Conservation (phyloP, 2,797 vertebrate genomes). For the Crocidura indochinensis region DNA sequence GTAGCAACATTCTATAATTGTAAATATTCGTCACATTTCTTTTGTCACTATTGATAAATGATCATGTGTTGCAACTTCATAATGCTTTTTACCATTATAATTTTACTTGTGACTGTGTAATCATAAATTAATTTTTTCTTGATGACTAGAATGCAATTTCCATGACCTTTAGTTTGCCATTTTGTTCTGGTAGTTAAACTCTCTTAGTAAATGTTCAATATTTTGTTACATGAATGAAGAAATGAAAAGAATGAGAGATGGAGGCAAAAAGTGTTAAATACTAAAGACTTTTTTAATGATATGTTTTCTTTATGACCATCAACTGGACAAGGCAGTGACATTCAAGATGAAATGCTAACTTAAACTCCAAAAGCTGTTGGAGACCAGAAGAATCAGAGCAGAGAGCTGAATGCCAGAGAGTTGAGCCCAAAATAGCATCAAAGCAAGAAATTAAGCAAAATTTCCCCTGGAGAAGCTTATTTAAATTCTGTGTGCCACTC, state of each 20-base stretch:
- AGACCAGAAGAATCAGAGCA: background rate
- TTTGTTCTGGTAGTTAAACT: constrained; percentile 1
- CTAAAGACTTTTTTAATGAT: background rate
- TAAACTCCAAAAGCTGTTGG: background rate
- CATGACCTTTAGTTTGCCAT: background rate
- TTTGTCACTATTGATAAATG: background rate
- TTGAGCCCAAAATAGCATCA: background rate
- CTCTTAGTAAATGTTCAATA: constrained; percentile 22
- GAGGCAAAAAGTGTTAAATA: background rate
- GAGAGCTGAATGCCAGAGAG: background rate
- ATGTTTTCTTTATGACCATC: constrained; percentile 27
- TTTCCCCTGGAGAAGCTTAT: background rate
- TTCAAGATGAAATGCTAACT: constrained; percentile 5
- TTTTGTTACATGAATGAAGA: constrained; percentile 60
- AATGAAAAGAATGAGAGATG: constrained; percentile 28
- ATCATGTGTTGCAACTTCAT: background rate
- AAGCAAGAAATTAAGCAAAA: background rate
- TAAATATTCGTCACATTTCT: background rate
- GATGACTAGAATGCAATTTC: background rate
- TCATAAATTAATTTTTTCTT: background rate
- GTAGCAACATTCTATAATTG: no score
- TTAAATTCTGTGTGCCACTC: background rate
- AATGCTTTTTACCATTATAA: background rate
- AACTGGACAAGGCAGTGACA: background rate
- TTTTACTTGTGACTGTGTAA: background rate